phyloP scores from a whole-genome alignment of 2,888 invertebrate genomes.

The Sinhomidia bicolor region DNA sequence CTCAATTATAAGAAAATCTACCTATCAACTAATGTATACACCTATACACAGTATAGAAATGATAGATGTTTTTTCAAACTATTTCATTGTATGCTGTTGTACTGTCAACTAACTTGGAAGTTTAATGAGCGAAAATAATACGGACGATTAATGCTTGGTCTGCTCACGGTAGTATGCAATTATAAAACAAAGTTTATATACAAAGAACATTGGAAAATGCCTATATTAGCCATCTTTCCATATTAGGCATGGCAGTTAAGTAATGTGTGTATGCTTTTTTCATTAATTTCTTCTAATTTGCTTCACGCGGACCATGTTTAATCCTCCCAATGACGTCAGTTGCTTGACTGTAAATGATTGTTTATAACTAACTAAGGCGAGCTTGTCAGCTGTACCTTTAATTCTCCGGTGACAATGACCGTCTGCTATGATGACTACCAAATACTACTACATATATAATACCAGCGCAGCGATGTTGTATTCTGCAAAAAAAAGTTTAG shows the following conservation, averaged over 20 bases:
- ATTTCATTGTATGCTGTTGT: too few species aligned
- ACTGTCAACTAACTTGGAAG: not conserved
- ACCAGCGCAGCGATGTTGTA: not conserved
- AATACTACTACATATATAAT: not conserved
- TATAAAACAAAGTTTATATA: too few species aligned
- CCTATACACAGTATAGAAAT: not conserved
- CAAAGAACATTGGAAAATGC: too few species aligned
- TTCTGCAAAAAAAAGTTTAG: not conserved
- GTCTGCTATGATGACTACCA: not conserved
- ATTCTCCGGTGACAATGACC: constrained; percentile 17
- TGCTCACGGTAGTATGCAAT: too few species aligned
- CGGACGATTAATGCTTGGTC: not conserved
- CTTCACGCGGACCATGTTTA: not conserved
- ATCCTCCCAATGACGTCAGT: not conserved
- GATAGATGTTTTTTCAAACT: not conserved
- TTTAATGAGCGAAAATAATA: not conserved
- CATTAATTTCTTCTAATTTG: not conserved
- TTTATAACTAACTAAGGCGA: not conserved
- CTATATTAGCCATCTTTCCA: not conserved
- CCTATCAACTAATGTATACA: too few species aligned
- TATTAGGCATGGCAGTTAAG: too few species aligned
- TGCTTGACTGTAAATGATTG: not conserved
- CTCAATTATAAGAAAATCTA: too few species aligned
- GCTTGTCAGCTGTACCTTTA: not conserved
- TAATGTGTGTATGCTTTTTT: not conserved